Conservation (phyloP, 2,113 vertebrate species). For the Halichoerus grypus region DNA sequence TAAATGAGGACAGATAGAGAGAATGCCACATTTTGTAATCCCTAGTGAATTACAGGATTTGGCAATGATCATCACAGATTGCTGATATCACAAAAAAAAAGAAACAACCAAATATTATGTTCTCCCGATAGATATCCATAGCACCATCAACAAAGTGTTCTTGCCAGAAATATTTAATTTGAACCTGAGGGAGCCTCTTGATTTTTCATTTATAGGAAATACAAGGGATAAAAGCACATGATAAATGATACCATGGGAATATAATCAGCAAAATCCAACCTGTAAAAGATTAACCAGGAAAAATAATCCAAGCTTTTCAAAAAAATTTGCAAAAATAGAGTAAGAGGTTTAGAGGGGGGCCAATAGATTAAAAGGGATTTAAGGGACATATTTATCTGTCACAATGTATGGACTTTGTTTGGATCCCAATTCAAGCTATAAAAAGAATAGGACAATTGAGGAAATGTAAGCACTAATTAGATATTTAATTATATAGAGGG, state of each 20-base stretch:
- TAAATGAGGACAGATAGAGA: background rate
- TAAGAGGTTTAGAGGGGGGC: background rate
- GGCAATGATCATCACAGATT: background rate
- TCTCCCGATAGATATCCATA: background rate
- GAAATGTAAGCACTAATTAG: background rate
- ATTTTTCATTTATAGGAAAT: constrained; percentile 27
- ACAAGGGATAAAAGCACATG: background rate
- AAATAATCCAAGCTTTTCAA: background rate
- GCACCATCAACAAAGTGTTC: background rate
- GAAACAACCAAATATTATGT: background rate
- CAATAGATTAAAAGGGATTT: background rate
- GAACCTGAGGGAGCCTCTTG: background rate
- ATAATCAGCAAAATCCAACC: background rate
- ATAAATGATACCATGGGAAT: background rate
- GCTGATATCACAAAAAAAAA: background rate
- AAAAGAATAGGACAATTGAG: background rate
- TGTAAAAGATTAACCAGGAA: background rate
- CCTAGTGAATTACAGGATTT: background rate
- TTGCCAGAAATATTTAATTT: constrained; percentile 21
- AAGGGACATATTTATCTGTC: background rate
- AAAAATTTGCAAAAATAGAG: background rate
- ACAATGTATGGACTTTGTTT: background rate
- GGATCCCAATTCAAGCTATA: background rate
- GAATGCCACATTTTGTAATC: background rate
- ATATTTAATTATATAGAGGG: background rate